Conservation (phyloP, 2,113 vertebrate genomes). For the Ictalurus furcatus region DNA sequence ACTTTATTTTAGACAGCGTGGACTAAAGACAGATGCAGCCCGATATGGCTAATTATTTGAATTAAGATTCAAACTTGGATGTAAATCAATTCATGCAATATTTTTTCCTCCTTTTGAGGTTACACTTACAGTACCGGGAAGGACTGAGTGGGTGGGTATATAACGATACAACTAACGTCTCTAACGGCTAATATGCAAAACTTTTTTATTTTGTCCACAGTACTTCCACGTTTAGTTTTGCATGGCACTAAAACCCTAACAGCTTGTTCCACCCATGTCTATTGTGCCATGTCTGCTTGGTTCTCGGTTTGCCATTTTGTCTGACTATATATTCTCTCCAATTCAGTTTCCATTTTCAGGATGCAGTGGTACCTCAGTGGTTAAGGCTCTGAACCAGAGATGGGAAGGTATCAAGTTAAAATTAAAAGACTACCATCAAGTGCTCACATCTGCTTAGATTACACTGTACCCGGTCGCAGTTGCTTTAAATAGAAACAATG, state of each 20-base stretch:
- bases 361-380: not conserved
- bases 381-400: not conserved
- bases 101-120: not conserved
- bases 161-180: not conserved
- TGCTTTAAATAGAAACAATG: not conserved
- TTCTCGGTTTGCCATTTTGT: not conserved
- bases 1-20: not conserved
- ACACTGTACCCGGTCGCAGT: not conserved
- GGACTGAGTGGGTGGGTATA: not conserved
- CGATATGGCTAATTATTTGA: not conserved
- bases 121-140: not conserved
- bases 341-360: not conserved
- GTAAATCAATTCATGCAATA: not conserved
- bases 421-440: not conserved
- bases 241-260: not conserved
- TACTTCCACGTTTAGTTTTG: slow-evolving; percentile 8
- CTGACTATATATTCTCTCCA: slow-evolving; percentile 1
- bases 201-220: not conserved
- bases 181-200: not conserved
- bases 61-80: not conserved
- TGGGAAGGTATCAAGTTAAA: not conserved
- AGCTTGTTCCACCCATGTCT: not conserved
- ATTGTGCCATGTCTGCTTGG: not conserved
- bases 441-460: not conserved
- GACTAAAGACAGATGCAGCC: not conserved